These are phyloP conservation scores for Polypedilum vanderplanki DNA, from an alignment of 1,140 invertebrate genomes.

Conservation along the genomic window DNA sequence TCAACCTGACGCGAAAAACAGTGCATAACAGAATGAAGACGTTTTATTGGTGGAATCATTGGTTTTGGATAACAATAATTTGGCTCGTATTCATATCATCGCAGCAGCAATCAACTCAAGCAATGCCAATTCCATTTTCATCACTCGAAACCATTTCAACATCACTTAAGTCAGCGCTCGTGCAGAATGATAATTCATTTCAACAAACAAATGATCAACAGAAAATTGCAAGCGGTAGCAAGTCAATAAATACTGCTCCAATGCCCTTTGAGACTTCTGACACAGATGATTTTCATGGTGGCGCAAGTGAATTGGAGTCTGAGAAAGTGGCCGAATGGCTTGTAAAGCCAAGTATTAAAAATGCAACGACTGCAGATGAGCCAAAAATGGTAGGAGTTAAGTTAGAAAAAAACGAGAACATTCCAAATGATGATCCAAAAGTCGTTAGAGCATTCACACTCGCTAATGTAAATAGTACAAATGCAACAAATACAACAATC, in stretches of 20 bases:
- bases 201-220: constrained; percentile 31
- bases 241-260: background rate
- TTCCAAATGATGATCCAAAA: background rate
- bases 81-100: background rate
- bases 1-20: constrained; percentile 24
- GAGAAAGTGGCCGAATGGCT: background rate
- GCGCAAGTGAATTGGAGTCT: background rate
- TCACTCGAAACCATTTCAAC: constrained; percentile 33
- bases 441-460: background rate
- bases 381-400: background rate
- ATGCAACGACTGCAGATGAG: background rate
- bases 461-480: constrained; percentile 25
- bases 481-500: background rate
- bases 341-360: background rate
- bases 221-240: constrained; percentile 28
- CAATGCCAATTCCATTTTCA: constrained; percentile 30
- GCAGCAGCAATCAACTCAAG: constrained; percentile 20
- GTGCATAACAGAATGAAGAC: constrained; percentile 52
- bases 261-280: constrained; percentile 26
- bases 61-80: constrained; percentile 57
- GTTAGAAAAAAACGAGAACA: background rate
- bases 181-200: constrained; percentile 38
- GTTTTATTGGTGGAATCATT: constrained; percentile 63
- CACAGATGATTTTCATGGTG: background rate
- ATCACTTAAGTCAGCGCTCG: constrained; percentile 37